These are phyloP conservation scores for Nesospiza acunhae DNA, from an alignment of 2,113 vertebrate genomes.

Conservation along the genomic window DNA sequence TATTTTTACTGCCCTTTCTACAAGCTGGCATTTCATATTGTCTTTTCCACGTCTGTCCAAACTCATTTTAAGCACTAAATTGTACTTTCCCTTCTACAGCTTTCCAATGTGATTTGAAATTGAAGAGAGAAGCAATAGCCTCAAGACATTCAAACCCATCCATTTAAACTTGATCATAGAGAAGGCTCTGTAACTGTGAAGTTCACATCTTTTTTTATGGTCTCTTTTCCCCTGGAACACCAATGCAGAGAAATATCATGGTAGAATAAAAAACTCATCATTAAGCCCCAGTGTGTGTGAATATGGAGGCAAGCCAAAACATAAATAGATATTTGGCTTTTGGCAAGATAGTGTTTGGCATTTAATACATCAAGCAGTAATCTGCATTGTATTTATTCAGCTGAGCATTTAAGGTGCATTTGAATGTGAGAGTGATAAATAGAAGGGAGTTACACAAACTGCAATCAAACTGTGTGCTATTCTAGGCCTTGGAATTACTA, in stretches of 20 bases:
- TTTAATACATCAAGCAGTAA: conserved; percentile 32
- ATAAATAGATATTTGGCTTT: conserved; percentile 14
- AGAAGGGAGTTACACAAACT: neutral
- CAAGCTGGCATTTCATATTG: neutral
- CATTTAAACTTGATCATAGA: conserved; percentile 8
- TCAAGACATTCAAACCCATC: neutral
- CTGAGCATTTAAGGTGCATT: neutral
- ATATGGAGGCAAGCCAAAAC: neutral
- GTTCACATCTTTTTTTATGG: conserved; percentile 19
- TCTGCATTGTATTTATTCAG: conserved; percentile 33
- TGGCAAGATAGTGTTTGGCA: neutral
- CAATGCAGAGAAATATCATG: conserved; percentile 1
- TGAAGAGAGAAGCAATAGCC: neutral
- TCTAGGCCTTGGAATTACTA: neutral
- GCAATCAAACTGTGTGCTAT: neutral
- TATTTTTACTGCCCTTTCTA: neutral
- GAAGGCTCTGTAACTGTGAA: neutral
- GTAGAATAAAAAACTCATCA: conserved; percentile 18
- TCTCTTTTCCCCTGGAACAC: conserved; percentile 9
- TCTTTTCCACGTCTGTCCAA: neutral
- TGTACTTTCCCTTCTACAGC: neutral
- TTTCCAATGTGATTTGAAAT: neutral
- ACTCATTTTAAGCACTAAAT: neutral
- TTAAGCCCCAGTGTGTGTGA: neutral
- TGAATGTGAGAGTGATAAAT: neutral